These are phyloP conservation scores for Pseudomyrmex sp. DNA, from an alignment of 1,140 invertebrate genomes.

Conservation along the genomic window DNA sequence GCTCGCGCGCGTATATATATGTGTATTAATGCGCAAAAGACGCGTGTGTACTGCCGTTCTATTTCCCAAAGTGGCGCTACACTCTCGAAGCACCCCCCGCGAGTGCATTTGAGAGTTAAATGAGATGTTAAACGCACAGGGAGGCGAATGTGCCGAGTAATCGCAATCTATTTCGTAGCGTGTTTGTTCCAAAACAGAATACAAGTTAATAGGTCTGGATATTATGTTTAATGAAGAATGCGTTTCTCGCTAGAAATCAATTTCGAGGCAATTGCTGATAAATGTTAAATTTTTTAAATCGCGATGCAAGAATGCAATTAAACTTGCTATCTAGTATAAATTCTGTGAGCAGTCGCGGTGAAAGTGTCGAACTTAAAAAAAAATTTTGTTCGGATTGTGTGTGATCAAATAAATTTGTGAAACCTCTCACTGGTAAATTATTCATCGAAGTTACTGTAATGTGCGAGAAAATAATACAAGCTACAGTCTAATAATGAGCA, in stretches of 20 bases:
- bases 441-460: conserved; percentile 35
- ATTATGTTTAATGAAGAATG: conserved; percentile 60
- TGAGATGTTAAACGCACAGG: conserved; percentile 41
- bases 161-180: conserved; percentile 59
- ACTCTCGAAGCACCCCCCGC: neutral
- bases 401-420: conserved; percentile 13
- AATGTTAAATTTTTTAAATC: neutral
- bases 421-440: conserved; percentile 27
- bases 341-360: neutral
- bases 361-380: neutral
- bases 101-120: conserved; percentile 52
- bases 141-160: conserved; percentile 39
- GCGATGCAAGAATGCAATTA: neutral
- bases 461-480: conserved; percentile 33
- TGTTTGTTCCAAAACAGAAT: conserved; percentile 65
- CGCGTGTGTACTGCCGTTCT: neutral
- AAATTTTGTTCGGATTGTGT: conserved; percentile 2
- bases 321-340: neutral
- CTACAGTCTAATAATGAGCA: neutral
- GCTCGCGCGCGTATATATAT: too few relatives aligned
- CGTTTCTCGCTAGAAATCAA: conserved; percentile 17
- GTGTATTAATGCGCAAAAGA: neutral
- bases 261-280: neutral
- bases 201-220: conserved; percentile 53
- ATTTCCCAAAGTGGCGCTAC: conserved; percentile 25